Evolutionary conservation across 53 echinoderm and acorn worm genomes (phyloP).

Genomic region (Holothuria leucospilota): DNA sequence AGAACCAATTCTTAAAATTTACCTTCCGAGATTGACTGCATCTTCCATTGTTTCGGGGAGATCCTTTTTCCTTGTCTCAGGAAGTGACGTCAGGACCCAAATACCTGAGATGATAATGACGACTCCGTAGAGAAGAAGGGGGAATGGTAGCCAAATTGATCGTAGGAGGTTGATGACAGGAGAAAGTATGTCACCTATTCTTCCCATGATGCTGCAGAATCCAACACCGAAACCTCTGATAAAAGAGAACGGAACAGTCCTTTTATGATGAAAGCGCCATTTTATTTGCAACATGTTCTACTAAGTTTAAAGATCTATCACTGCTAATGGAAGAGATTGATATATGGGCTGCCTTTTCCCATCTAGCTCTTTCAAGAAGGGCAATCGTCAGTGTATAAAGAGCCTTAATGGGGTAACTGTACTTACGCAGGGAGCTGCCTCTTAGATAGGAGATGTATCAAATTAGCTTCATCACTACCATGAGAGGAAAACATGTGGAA

Average conservation of each 20-base stretch:
- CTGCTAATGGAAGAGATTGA: too few species aligned
- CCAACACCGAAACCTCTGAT: conserved; percentile 38
- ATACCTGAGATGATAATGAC: conserved; percentile 25
- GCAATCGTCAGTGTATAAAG: too few species aligned
- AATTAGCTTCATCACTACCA: too few species aligned
- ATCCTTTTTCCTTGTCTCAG: conserved; percentile 30
- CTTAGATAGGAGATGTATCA: too few species aligned
- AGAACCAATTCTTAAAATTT: neutral
- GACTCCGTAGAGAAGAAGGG: conserved; percentile 18
- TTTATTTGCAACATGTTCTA: too few species aligned
- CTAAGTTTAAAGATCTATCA: too few species aligned
- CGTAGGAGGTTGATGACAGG: conserved; percentile 28
- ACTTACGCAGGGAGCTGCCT: too few species aligned
- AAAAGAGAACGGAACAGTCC: neutral
- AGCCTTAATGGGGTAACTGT: too few species aligned
- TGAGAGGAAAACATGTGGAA: too few species aligned
- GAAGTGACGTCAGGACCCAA: conserved; percentile 35
- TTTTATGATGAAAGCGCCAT: too few species aligned
- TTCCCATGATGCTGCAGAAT: conserved; percentile 37
- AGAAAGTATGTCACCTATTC: conserved; percentile 37
- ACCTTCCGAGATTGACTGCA: conserved; percentile 31
- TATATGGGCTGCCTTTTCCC: too few species aligned
- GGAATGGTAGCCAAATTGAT: conserved; percentile 16
- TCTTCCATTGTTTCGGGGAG: conserved; percentile 39
- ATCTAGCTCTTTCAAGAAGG: too few species aligned